These are phyloP conservation scores for Thamnophis sirtalis DNA, from an alignment of 2,113 vertebrate genomes.

Conservation along the genomic window DNA sequence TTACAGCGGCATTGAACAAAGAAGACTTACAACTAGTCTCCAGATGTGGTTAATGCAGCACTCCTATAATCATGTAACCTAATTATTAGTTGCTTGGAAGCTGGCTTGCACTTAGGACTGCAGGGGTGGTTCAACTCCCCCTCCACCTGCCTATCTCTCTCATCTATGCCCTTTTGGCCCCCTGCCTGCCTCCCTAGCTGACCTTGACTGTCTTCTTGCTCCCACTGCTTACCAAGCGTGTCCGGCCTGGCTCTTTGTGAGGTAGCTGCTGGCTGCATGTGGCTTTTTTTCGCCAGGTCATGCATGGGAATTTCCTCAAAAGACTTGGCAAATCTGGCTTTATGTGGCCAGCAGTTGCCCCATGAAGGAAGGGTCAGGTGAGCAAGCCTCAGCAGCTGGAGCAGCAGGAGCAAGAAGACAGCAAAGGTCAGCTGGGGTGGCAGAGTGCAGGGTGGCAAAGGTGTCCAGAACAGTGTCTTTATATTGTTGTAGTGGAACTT, in stretches of 20 bases:
- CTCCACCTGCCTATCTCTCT: neutral
- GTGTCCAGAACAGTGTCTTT: neutral
- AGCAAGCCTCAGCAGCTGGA: neutral
- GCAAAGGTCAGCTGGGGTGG: neutral
- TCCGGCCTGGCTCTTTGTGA: neutral
- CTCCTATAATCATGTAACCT: neutral
- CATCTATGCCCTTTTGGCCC: no score
- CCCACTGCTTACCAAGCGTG: neutral
- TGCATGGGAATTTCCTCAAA: neutral
- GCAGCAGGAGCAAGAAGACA: neutral
- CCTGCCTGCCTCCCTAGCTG: neutral
- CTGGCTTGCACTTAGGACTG: neutral
- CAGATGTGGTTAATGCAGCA: neutral
- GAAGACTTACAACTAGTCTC: neutral
- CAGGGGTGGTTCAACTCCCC: neutral
- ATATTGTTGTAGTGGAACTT: neutral
- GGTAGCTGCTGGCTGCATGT: neutral
- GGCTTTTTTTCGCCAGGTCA: neutral
- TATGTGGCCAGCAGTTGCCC: neutral
- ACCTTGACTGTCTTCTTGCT: neutral
- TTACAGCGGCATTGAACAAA: neutral
- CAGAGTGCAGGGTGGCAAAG: neutral
- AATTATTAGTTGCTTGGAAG: neutral
- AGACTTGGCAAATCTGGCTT: neutral
- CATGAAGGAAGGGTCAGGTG: neutral